phyloP scores from a whole-genome alignment of 1,140 invertebrate genomes.

The Atta texana region DNA sequence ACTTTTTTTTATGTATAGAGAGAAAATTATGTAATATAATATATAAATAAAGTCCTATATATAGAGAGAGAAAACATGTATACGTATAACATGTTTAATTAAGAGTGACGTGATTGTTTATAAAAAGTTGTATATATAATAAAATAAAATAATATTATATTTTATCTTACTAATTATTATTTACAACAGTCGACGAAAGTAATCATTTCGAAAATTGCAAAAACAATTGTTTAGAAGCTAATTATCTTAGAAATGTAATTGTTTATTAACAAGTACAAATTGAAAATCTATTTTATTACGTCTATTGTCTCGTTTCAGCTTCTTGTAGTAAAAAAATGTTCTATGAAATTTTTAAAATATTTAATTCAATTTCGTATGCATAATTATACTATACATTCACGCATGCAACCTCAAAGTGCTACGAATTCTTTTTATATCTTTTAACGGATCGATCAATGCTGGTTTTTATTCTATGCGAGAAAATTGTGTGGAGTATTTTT shows the following conservation, averaged over 20 bases:
- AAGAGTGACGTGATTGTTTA: background rate
- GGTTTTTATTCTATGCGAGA: background rate
- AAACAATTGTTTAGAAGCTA: background rate
- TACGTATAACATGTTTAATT: background rate
- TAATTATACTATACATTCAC: background rate
- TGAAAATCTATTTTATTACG: background rate
- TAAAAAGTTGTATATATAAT: background rate
- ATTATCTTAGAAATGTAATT: background rate
- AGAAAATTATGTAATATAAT: background rate
- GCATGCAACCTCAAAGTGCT: background rate
- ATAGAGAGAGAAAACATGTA: background rate
- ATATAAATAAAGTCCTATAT: background rate
- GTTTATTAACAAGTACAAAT: background rate
- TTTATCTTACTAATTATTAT: conserved; percentile 4
- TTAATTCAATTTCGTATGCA: background rate
- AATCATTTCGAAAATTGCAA: background rate
- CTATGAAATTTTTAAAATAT: background rate
- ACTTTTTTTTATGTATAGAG: background rate
- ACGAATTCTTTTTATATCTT: background rate
- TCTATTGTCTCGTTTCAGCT: background rate
- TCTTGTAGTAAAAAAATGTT: background rate
- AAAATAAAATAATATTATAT: background rate
- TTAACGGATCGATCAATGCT: background rate
- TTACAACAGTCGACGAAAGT: background rate
- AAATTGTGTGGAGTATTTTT: background rate